Evolutionary conservation across 2,113 vertebrate genomes (phyloP).

Genomic region (Pipa parva): DNA sequence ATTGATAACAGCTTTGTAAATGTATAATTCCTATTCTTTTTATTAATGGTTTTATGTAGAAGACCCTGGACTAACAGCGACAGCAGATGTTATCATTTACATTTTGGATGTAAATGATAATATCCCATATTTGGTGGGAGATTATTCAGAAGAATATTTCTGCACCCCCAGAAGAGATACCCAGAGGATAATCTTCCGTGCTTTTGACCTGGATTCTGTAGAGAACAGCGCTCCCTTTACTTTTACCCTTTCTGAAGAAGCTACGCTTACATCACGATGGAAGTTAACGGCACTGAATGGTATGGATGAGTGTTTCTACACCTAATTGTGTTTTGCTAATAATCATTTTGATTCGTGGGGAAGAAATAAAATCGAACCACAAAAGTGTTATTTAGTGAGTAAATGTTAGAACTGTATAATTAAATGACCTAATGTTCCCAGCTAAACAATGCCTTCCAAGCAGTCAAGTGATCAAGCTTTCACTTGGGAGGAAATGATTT

Average conservation of each 20-base stretch:
- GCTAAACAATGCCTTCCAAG: too few relatives aligned
- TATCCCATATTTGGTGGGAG: constrained; percentile 65
- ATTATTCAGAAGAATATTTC: constrained; percentile 70
- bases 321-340: too few relatives aligned
- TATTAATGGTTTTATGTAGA: constrained; percentile 49
- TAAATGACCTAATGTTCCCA: too few relatives aligned
- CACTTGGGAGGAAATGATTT: too few relatives aligned
- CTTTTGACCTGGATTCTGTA: constrained; percentile 60
- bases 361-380: too few relatives aligned
- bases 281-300: constrained; percentile 73
- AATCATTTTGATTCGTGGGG: too few relatives aligned
- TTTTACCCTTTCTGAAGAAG: constrained; percentile 70
- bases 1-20: too few relatives aligned
- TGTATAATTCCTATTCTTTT: too few relatives aligned
- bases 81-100: constrained; percentile 66
- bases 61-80: constrained; percentile 64
- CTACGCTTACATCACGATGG: constrained; percentile 69
- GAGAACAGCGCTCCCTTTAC: constrained; percentile 63
- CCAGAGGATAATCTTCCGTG: constrained; percentile 69
- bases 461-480: too few relatives aligned
- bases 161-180: constrained; percentile 73
- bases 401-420: too few relatives aligned
- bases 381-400: too few relatives aligned
- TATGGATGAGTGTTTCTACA: too few relatives aligned
- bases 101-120: constrained; percentile 74